Conservation (phyloP, 2,888 invertebrate genomes). For the Caenorhabditis doughertyi region DNA sequence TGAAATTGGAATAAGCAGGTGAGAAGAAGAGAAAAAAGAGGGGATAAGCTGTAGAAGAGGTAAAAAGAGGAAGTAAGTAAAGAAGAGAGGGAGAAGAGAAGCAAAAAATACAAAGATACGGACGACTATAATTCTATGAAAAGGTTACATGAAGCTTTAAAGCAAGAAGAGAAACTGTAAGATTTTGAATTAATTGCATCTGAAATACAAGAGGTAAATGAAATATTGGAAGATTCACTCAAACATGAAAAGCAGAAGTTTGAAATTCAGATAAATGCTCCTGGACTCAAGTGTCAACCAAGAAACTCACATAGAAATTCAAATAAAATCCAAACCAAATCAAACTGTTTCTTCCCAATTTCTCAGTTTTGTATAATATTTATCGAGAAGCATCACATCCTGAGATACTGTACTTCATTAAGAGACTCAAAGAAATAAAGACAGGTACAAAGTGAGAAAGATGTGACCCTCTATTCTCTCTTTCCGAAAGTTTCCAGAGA, state of each 20-base stretch:
- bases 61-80: not conserved
- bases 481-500: constrained; percentile 8
- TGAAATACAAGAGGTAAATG: too few relatives aligned
- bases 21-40: constrained; percentile 1
- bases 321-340: not conserved
- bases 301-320: not conserved
- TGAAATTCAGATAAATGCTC: not conserved
- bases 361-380: constrained; percentile 3
- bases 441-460: constrained; percentile 5
- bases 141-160: not conserved
- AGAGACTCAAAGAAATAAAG: constrained; percentile 5
- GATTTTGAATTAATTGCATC: too few relatives aligned
- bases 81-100: not conserved
- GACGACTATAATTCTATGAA: not conserved
- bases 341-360: not conserved
- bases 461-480: constrained; percentile 8
- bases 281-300: not conserved
- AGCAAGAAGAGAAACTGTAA: not conserved
- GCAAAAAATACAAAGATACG: not conserved
- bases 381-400: constrained; percentile 2
- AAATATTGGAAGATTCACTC: too few relatives aligned
- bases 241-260: too few relatives aligned
- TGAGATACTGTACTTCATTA: not conserved
- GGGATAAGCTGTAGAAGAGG: not conserved
- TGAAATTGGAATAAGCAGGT: constrained; percentile 1